Percentiles rank a stretch among this genome's conserved stretches.
Conservation (phyloP, 2,113 vertebrate genomes). For the Bungarus multicinctus region DNA sequence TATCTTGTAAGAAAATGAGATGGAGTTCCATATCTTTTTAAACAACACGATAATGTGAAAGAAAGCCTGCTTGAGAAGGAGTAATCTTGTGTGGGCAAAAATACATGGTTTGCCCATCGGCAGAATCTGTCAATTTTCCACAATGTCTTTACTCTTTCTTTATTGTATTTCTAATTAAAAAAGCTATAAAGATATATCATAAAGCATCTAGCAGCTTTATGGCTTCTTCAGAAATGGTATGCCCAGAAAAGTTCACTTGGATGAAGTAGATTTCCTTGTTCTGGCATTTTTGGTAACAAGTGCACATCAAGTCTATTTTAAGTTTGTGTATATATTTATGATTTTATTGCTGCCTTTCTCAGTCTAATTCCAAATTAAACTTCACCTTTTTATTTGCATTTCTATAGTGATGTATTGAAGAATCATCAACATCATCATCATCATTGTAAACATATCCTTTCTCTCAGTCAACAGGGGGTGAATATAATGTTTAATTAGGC, state of each 20-base stretch:
- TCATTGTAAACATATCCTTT: too few species aligned
- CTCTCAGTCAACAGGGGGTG: too few species aligned
- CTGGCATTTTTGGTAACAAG: not conserved
- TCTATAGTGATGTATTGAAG: not conserved
- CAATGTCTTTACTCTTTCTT: not conserved
- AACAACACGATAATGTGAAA: not conserved
- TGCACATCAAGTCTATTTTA: not conserved
- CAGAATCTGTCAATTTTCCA: not conserved
- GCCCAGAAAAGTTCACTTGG: not conserved
- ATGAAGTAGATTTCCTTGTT: not conserved
- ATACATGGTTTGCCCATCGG: not conserved
- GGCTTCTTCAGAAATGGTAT: not conserved
- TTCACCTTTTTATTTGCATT: not conserved
- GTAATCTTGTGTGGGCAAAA: not conserved
- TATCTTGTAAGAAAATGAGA: not conserved
- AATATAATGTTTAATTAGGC: not conserved
- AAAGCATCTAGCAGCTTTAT: not conserved
- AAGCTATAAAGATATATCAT: not conserved
- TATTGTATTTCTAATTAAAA: not conserved
- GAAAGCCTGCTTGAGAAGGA: not conserved
- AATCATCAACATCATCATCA: not conserved
- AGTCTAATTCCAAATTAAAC: not conserved
- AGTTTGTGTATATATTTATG: not conserved
- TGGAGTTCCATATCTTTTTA: not conserved
- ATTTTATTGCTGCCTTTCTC: not conserved